Base-by-base conservation (phyloP, 2,113 vertebrate species). In the Nyctibius bracteatus region DNA sequence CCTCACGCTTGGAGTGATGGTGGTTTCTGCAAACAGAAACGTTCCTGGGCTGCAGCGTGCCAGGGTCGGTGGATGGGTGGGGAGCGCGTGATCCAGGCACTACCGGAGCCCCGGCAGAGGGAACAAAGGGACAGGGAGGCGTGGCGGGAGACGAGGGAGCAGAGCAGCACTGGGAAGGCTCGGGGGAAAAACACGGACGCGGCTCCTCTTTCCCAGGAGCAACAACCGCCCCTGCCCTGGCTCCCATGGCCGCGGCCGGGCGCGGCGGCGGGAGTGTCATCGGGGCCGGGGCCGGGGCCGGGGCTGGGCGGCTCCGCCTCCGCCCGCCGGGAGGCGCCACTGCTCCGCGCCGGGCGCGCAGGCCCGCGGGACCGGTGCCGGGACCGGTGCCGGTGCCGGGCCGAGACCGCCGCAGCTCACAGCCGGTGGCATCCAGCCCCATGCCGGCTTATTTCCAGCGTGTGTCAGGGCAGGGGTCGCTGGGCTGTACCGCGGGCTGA, bases 1-100 rank as follows among this genome's bases (percentile, higher is more conserved):
- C 0, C 0, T 21, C 5, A 11, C 1, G 0, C 43, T 28, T 12
- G 58, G 16, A 58, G 19, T 6, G 10, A 3, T 0, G 21, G 12
- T 16, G 37, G 9, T 37, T 73, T 28, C 88, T 16, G 22, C 73
- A 55, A 43, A 46, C 19, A 13, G 10, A 10, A n/a, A 39, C 2
- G 0, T 10, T 6, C 17, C 14, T 19, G 44, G 18, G 24, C 44
- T 41, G 37, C 46, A 72, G 30, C 4, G 0, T 21, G 30, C 27
- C 17, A 10, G n/a, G 37, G 68, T 9, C 3, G 0, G 14, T 20
- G 35, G 41, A 9, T 18, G 37, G 14, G 15, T 33, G 12, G 25
- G n/a, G 65, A 61, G 5, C 54, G n/a, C 7, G 0, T 9, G 5
- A 82, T 20, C 15, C 28, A 35, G 51, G 37, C 15, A 23, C 12